These are phyloP conservation scores for Pelodytes ibericus DNA, from an alignment of 2,797 vertebrate genomes.

Conservation along the genomic window DNA sequence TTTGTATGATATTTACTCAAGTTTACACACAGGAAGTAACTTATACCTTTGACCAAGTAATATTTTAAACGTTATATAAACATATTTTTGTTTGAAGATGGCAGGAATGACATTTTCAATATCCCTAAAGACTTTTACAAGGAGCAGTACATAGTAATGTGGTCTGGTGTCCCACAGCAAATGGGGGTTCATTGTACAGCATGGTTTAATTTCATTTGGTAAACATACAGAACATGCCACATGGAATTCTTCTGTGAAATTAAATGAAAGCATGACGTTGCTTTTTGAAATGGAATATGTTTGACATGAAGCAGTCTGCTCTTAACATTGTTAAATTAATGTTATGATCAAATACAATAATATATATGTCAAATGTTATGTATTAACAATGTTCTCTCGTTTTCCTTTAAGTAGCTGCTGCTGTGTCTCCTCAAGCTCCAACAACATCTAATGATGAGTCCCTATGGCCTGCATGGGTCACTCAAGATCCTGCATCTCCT, in stretches of 20 bases:
- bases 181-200: neutral
- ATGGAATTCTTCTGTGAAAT: constrained; percentile 1
- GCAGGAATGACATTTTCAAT: constrained; percentile 8
- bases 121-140: neutral
- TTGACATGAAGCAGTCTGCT: neutral
- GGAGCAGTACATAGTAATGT: neutral
- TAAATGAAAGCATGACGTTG: constrained; percentile 2
- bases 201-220: neutral
- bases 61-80: too few relatives aligned
- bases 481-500: too few relatives aligned
- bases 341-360: too few relatives aligned
- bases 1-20: too few relatives aligned
- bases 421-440: too few relatives aligned
- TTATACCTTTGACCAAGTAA: too few relatives aligned
- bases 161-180: neutral
- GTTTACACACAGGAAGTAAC: too few relatives aligned
- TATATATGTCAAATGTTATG: too few relatives aligned
- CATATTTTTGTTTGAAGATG: constrained; percentile 1
- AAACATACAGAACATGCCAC: neutral
- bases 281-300: constrained; percentile 9
- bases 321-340: constrained; percentile 10
- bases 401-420: too few relatives aligned
- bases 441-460: too few relatives aligned
- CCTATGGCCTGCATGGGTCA: too few relatives aligned
- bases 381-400: too few relatives aligned